A percentile compares a stretch with the other conserved stretches of the same genome.
Conservation (phyloP, 2,113 vertebrate genomes). For the Sturnira hondurensis region DNA sequence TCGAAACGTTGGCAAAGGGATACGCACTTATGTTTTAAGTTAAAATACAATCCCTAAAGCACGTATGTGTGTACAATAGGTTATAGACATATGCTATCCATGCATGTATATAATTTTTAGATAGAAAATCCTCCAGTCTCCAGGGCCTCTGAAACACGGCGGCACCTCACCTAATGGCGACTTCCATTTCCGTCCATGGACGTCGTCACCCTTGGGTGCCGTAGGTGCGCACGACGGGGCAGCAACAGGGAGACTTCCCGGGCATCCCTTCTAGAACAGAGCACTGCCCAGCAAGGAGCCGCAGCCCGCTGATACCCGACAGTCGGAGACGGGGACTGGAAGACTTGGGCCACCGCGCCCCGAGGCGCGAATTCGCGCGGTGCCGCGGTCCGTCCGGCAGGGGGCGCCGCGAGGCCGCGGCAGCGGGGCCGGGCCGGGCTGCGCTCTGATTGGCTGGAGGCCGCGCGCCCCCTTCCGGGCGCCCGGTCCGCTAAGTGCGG, state of each 20-base stretch:
- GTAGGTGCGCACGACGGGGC: background rate
- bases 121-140: background rate
- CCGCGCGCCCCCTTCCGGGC: background rate
- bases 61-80: background rate
- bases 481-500: background rate
- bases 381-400: background rate
- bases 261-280: accelerated
- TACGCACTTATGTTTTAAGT: no score
- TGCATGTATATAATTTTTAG: background rate
- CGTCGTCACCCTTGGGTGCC: background rate
- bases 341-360: accelerated
- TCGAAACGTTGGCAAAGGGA: background rate
- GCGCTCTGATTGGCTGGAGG: slow-evolving; percentile 61
- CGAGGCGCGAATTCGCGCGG: accelerated
- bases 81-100: no score
- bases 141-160: background rate
- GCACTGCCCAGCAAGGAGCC: background rate
- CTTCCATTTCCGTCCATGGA: background rate
- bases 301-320: accelerated
- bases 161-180: background rate
- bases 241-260: background rate
- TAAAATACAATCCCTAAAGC: background rate
- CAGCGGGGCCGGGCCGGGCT: no score
- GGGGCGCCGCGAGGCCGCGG: background rate
- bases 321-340: accelerated